Base-by-base conservation (phyloP, 2,113 vertebrate genomes). In the Mormyrus lacerda region DNA sequence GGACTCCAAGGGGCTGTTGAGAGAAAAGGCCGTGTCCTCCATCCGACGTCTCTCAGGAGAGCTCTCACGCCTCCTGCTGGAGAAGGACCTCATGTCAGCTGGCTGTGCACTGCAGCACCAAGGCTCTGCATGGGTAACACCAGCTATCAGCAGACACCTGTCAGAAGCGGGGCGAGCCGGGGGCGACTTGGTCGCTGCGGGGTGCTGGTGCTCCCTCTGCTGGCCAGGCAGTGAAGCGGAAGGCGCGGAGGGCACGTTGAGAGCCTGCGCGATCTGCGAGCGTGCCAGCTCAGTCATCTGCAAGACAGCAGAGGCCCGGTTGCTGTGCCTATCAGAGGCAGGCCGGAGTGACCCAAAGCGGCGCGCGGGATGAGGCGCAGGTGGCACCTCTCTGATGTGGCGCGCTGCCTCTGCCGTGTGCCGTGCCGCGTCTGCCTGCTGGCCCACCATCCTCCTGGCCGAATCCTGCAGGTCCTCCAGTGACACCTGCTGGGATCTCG, bases 241-340 rank as follows among this genome's bases (percentile, higher is more conserved):
- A 0, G 96, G 93, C 39, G 93, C 90, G 89, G 94, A 92, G 24
- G 96, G 93, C 91, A 93, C 91, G 13, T 91, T 90, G 89, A 95
- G 84, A 42, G 94, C 61, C 69, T 96, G 96, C 0, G 94, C 93
- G 21, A 97, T 93, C 84, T 96, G 97, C 0, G 94, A 92, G 53
- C 93, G 95, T 8, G 96, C 94, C 90, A 97, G 88, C 89, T 98
- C 97, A 35, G 96, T 94, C 96, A 98, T 96, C 98, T 99, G 90
- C 92, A 35, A 87, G 89, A 91, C 15, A 88, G 44, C 50, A 89
- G 90, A 35, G 10, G 39, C 55, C 85, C 21, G 61, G 61, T 69
- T 31, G 61, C 61, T 27, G 11, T 31, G 61, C 3, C n/a, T 11
- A 4, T 31, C 61, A 1, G n/a, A 69, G 61, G 61, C 61, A 69